Evolutionary conservation across 2,113 vertebrate species (phyloP).

Genomic region (Budorcas taxicolor): DNA sequence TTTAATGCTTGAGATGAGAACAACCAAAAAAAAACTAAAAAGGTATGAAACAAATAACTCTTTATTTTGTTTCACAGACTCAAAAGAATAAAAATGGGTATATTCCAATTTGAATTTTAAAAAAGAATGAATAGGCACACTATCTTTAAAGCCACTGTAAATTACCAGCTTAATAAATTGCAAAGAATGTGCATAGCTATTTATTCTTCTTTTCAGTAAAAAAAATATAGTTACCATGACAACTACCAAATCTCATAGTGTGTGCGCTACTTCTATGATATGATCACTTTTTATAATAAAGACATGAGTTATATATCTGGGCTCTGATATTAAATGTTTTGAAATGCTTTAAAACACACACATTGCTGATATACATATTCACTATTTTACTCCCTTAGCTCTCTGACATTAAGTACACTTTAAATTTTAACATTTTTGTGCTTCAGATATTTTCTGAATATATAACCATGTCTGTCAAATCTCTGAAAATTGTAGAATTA

Average conservation of each 20-base stretch:
- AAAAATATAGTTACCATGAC: conserved; percentile 72
- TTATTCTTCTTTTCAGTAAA: conserved; percentile 69
- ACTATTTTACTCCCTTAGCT: conserved; percentile 27
- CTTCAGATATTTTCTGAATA: conserved; percentile 19
- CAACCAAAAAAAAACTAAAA: conserved; percentile 17
- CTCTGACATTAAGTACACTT: neutral
- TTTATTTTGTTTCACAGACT: neutral
- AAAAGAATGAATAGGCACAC: neutral
- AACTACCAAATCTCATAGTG: conserved; percentile 70
- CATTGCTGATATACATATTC: neutral
- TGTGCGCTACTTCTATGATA: conserved; percentile 48
- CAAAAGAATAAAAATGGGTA: neutral
- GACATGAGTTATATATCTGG: conserved; percentile 29
- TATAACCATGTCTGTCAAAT: neutral
- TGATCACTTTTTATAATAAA: conserved; percentile 54
- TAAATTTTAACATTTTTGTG: conserved; percentile 23
- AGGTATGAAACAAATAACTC: neutral
- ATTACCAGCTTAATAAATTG: conserved; percentile 70
- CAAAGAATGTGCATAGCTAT: conserved; percentile 65
- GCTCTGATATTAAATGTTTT: conserved; percentile 63
- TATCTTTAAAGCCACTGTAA: conserved; percentile 38
- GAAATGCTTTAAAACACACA: conserved; percentile 38
- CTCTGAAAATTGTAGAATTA: neutral
- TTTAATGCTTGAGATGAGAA: neutral
- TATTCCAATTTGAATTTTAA: conserved; percentile 42